Evolutionary conservation across 2,797 vertebrate genomes (phyloP), one percentile per base, ranked within the genome.

Genomic region (Xiphophorus birchmanni): DNA sequence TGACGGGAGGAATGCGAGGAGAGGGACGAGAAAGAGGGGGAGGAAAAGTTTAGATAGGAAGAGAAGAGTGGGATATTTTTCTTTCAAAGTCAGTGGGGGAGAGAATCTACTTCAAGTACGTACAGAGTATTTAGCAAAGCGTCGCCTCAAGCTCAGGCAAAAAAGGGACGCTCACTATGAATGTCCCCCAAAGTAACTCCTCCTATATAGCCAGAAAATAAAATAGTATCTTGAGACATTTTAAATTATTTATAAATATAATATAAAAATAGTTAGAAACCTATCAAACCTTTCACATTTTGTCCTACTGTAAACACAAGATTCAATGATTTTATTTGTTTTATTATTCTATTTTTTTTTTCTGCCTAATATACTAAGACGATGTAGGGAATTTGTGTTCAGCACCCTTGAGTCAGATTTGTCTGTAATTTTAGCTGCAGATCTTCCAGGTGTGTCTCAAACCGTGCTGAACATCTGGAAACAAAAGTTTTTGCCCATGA

Each of bases 1-100:
- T 85, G 90, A 91, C 84, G 21, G 84, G 86, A 93, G 87, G 90
- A 93, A 94, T 93, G 90, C 81, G 73, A 76, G 73, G 67, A 83
- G 81, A 83, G 81, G 80, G 29, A 71, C 63, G 82, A 67, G 81
- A 52, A 15, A 76, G n/a, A 48, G 71, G 44, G n/a, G 40, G 18
- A 72, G 63, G 73, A 69, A 69, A 69, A 63, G 78, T 76, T 58
- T 79, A 80, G 63, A 84, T 75, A 74, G 88, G 83, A 84, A 81
- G 83, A 82, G 77, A 58, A 77, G 71, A 60, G 78, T 56, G 80
- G 2, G 4, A 0, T 0, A 0, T 11, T 60, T 78, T 79, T 23
- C 35, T 74, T 74, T 54, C 18, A 74, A 37, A 74, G 21, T 40
- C 21, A 26, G 21, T 47, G 54, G 32, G 74, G 45, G 50, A 65